Percentiles rank a stretch among this genome's conserved stretches.
Conservation (phyloP, 1,140 invertebrate species). For the Heliconius hermathena region DNA sequence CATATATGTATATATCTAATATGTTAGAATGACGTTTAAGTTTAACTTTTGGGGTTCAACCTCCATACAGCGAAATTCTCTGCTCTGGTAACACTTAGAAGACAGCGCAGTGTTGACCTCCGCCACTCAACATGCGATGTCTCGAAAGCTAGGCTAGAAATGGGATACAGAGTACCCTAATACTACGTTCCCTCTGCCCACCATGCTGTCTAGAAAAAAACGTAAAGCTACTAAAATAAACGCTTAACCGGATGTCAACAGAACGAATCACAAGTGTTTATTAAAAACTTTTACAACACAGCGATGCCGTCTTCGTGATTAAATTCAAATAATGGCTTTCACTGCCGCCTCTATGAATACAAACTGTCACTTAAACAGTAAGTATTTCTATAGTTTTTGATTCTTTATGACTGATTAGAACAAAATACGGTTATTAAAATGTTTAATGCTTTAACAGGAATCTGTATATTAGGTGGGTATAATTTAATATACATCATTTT, state of each 20-base stretch:
- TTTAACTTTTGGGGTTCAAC: too few species aligned
- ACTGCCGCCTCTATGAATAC: background rate
- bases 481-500: too few species aligned
- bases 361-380: background rate
- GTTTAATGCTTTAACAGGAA: background rate
- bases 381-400: background rate
- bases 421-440: background rate
- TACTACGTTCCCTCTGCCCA: background rate
- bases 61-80: background rate
- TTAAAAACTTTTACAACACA: background rate
- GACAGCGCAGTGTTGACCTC: background rate
- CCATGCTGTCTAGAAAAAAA: background rate
- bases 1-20: too few species aligned
- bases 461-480: too few species aligned
- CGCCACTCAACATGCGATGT: background rate
- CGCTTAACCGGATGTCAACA: background rate
- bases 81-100: background rate
- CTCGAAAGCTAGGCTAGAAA: background rate
- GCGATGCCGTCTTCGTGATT: background rate
- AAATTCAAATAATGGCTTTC: constrained; percentile 5
- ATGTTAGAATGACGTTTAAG: too few species aligned
- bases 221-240: background rate
- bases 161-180: background rate
- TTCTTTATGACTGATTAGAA: background rate
- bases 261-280: background rate